A percentile compares a stretch with the other conserved stretches of the same genome.
Conservation (phyloP, 2,113 vertebrate species). For the Tapirus terrestris region DNA sequence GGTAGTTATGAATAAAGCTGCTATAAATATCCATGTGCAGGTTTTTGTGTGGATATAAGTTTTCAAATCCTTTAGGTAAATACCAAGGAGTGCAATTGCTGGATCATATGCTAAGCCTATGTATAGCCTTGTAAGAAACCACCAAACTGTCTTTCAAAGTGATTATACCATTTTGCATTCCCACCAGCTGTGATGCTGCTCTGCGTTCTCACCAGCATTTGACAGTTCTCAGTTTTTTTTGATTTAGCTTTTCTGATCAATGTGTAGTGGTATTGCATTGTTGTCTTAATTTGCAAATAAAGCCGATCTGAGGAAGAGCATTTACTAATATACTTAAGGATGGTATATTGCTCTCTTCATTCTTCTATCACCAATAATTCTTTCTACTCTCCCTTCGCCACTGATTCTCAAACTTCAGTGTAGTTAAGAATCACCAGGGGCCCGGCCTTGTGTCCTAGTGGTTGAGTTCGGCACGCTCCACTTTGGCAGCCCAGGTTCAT, state of each 20-base stretch:
- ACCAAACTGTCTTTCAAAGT: not conserved
- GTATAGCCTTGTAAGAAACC: not conserved
- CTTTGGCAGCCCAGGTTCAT: no score
- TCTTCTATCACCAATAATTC: not conserved
- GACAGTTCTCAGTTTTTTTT: not conserved
- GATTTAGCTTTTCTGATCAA: not conserved
- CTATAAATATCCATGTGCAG: not conserved
- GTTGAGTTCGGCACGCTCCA: no score
- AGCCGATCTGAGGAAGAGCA: not conserved
- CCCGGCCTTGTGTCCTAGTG: no score
- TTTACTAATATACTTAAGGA: not conserved
- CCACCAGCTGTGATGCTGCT: not conserved
- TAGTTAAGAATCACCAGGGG: not conserved
- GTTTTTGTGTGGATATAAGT: not conserved
- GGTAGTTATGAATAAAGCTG: not conserved
- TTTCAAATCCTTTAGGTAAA: not conserved
- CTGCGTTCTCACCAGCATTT: not conserved
- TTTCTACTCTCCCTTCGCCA: not conserved
- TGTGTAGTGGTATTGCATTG: not conserved
- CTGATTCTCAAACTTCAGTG: not conserved
- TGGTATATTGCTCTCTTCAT: not conserved
- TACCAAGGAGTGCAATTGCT: not conserved
- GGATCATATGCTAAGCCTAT: not conserved
- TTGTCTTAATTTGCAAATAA: conserved; percentile 7
- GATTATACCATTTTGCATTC: not conserved